Percentiles rank a stretch among this genome's conserved stretches.
Conservation (phyloP, 2,113 vertebrate species). For the Peromyscus polionotus region DNA sequence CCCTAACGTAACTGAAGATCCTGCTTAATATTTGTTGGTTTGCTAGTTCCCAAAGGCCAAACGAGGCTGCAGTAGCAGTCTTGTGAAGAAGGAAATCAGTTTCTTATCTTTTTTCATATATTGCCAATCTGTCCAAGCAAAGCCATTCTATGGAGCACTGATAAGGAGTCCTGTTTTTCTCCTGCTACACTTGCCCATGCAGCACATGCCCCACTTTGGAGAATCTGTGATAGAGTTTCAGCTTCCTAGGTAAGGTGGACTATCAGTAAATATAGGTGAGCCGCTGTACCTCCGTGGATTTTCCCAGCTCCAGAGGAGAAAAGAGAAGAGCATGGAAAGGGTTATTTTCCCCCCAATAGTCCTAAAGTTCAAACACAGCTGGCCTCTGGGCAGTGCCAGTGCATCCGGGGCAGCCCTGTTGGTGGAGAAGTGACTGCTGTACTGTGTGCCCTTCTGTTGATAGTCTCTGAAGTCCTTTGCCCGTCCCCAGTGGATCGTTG, state of each 20-base stretch:
- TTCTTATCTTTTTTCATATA: constrained; percentile 77
- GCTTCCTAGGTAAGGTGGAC: constrained; percentile 52
- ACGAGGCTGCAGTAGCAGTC: constrained; percentile 25
- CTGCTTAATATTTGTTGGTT: constrained; percentile 71
- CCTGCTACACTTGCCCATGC: constrained; percentile 37
- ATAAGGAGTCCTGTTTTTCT: constrained; percentile 74
- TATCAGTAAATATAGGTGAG: constrained; percentile 28
- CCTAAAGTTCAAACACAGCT: constrained; percentile 63
- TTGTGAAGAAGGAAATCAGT: constrained; percentile 64
- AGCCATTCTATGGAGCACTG: constrained; percentile 59
- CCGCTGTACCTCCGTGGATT: constrained; percentile 17
- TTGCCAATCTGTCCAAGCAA: constrained; percentile 72
- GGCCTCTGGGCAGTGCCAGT: neutral
- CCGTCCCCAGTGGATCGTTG: constrained; percentile 61
- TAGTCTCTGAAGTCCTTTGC: neutral
- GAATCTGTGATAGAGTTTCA: constrained; percentile 51
- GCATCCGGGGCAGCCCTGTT: neutral
- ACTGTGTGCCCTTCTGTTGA: neutral
- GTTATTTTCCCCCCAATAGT: neutral
- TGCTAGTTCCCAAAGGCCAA: constrained; percentile 53
- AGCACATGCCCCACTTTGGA: constrained; percentile 40
- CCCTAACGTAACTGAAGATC: constrained; percentile 42
- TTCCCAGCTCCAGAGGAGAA: constrained; percentile 20
- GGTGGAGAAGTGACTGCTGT: neutral
- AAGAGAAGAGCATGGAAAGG: constrained; percentile 32